A percentile compares a stretch with the other conserved stretches of the same genome.
These are phyloP conservation scores for Meandrusa payeni DNA, from an alignment of 2,888 invertebrate genomes.

Conservation along the genomic window DNA sequence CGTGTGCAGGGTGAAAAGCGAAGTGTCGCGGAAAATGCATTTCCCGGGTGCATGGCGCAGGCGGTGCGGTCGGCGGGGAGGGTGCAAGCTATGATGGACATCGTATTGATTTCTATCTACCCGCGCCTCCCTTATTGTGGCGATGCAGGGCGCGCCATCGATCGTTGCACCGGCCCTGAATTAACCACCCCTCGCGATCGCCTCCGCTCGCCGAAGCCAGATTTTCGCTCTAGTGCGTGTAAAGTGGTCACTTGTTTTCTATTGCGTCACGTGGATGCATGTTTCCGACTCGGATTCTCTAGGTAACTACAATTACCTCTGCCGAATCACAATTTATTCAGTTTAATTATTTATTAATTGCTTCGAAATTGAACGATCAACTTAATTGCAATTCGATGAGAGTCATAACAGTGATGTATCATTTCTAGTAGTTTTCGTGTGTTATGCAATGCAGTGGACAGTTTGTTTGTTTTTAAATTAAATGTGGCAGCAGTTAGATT, in stretches of 20 bases:
- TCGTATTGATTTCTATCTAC: conserved; percentile 81
- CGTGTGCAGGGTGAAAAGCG: conserved; percentile 53
- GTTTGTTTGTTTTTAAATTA: too few species aligned
- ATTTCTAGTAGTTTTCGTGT: conserved; percentile 21
- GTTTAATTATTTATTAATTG: conserved; percentile 45
- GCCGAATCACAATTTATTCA: conserved; percentile 28
- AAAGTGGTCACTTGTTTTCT: conserved; percentile 48
- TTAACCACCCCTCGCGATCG: conserved; percentile 43
- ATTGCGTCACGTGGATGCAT: conserved; percentile 58
- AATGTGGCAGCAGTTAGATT: too few species aligned
- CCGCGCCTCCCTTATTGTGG: conserved; percentile 78
- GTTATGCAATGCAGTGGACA: conserved; percentile 33
- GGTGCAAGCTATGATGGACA: conserved; percentile 83
- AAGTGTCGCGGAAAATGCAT: conserved; percentile 70
- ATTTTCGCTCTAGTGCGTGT: conserved; percentile 65
- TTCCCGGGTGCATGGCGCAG: conserved; percentile 75
- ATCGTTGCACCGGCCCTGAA: conserved; percentile 70
- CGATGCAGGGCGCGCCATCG: conserved; percentile 75
- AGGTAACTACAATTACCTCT: conserved; percentile 24
- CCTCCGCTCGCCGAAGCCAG: conserved; percentile 49
- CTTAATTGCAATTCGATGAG: conserved; percentile 33
- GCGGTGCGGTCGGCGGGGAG: conserved; percentile 80
- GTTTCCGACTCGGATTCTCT: conserved; percentile 39
- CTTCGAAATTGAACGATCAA: conserved; percentile 31
- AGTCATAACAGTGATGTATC: conserved; percentile 23